These are phyloP conservation scores for Tetraodon nigroviridis DNA, from an alignment of 2,113 vertebrate genomes.

Conservation along the genomic window DNA sequence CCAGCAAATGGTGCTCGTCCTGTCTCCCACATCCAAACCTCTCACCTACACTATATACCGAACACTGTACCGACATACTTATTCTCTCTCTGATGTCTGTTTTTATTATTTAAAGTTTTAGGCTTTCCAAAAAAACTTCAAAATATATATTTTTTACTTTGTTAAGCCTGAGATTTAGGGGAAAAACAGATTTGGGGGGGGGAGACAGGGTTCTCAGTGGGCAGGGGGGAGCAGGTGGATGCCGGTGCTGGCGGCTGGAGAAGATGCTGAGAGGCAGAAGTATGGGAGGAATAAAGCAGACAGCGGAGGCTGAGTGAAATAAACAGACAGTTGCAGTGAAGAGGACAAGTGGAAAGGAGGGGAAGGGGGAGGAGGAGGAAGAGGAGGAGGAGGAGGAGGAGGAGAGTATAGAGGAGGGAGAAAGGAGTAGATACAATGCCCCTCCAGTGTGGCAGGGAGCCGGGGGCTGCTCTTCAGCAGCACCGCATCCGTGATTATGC, in stretches of 20 bases:
- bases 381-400: slow-evolving; percentile 27
- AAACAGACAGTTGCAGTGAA: slow-evolving; percentile 33
- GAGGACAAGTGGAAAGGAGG: slow-evolving; percentile 15
- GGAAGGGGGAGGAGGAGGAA: slow-evolving; percentile 24
- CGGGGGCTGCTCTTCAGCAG: slow-evolving; percentile 31
- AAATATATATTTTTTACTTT: too few species aligned
- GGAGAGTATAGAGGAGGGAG: slow-evolving; percentile 20
- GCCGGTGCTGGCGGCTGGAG: background rate
- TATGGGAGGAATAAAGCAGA: slow-evolving; percentile 13
- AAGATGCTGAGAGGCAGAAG: slow-evolving; percentile 20
- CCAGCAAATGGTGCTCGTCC: background rate
- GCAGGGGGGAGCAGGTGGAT: slow-evolving; percentile 9
- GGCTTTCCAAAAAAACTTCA: too few species aligned
- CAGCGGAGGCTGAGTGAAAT: slow-evolving; percentile 21
- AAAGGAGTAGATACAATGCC: slow-evolving; percentile 20
- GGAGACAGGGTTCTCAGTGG: background rate
- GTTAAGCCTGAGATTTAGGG: background rate
- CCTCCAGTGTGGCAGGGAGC: slow-evolving; percentile 25
- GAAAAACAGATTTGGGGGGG: background rate
- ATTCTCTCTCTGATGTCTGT: background rate
- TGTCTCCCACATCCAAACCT: slow-evolving; percentile 33
- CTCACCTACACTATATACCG: too few species aligned
- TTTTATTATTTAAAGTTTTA: slow-evolving; percentile 6
- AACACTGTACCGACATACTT: too few species aligned
- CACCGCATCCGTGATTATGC: slow-evolving; percentile 52